Base-by-base conservation (phyloP, 2,888 invertebrate species). In the Leucoptera coffeella region DNA sequence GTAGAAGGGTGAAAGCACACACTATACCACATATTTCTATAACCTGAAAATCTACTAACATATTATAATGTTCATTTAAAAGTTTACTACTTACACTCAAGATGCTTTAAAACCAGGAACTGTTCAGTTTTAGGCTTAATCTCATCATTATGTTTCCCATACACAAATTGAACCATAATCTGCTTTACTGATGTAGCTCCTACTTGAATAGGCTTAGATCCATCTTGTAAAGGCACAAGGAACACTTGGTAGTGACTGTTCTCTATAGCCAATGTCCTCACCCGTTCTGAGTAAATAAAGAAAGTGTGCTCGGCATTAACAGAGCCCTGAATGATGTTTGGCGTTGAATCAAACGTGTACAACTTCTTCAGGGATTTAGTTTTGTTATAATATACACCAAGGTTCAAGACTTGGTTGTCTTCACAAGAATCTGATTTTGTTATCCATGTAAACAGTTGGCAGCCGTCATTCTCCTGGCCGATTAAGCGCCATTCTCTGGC, bases 381-480 rank as follows among this genome's bases (percentile, higher is more conserved):
- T 30, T 73, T 64, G 32, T 78, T 74, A 31, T 73, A 67, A 40
- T 80, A 84, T 22, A 77, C 57, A 0, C 83, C 83, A 32, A 84
- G 72, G 30, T 56, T 54, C 19, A 58, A 43, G 7, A 57, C 45
- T 31, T 62, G 57, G 29, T 46, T 47, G 9, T 35, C 41, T 14
- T 43, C 41, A 14, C 39, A 41, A 21, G 43, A 44, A n/a, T 38
- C 42, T 22, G 62, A 58, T n/a, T n/a, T n/a, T n/a, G 29, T 7
- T 25, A 61, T 54, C 85, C 87, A 88, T 14, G 82, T 77, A 15
- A 86, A 69, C 14, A 88, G 49, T 42, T 87, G 67, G 1, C 77
- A 77, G 3, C 84, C 84, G 50, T 86, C 81, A 50, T 81, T 81
- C 46, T 89, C 88, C 52, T 88, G 87, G 0, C 88, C 87, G 35